Evolutionary conservation across 2,113 vertebrate species (phyloP), one percentile per base, ranked within the genome.

Genomic region (Cervus canadensis): DNA sequence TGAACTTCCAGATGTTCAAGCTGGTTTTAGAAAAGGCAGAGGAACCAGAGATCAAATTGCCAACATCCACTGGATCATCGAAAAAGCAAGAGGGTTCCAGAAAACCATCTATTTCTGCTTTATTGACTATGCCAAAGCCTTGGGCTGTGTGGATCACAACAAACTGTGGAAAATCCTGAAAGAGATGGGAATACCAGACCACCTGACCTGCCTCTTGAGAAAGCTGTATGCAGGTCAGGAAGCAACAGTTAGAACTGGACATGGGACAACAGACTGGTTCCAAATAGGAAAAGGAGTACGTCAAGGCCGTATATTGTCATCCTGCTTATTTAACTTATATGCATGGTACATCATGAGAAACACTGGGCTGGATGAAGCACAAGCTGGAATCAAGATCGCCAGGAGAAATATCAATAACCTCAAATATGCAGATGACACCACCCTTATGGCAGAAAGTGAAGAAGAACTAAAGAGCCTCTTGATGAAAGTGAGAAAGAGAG

Each of bases 41-140:
- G 62, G 30, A 33, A 64, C 30, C 62, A 33, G 30, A 64, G 30
- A 64, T 33, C 30, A 64, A 64, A 64, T 64, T 64, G 62, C 15
- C 62, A 64, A 64, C 15, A 33, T 33, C 2, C 0, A 0, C 14
- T 64, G 30, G 62, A 64, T 64, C 60, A 64, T 64, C 0, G 0
- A 33, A 64, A 33, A 17, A 64, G 15, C 62, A 4, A 64, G 30
- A 64, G 30, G 17, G 14, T 64, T 33, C 30, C 30, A 33, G 62
- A 64, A 64, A 64, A 64, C 1, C 14, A 64, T 33, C 62, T 64
- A 64, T 3, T 64, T 64, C 30, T 64, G 30, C 62, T 64, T 64
- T 64, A 16, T 33, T 64, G 30, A 64, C 62, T 64, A 33, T 33
- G 62, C 30, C 62, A 33, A 33, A 64, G 30, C 60, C 30, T 64